Conservation (phyloP, 2,888 invertebrate genomes). For the Heliconius erato region DNA sequence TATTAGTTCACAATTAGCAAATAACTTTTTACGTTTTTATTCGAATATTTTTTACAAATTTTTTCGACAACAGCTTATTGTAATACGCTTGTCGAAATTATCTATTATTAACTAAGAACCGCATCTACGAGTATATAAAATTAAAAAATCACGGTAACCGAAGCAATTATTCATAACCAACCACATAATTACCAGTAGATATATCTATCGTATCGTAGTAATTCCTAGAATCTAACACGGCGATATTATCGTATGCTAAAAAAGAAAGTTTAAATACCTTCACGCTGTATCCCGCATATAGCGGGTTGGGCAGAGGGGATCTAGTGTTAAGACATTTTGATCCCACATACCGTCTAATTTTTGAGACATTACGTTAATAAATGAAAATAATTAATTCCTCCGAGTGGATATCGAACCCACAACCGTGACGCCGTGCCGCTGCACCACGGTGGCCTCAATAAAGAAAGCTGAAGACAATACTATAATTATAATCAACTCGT, state of each 20-base stretch:
- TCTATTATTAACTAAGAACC: not conserved
- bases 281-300: not conserved
- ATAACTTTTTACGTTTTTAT: no score
- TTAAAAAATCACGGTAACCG: not conserved
- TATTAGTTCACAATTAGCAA: no score
- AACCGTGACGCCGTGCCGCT: not conserved
- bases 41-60: no score
- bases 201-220: not conserved
- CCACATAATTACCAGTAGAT: not conserved
- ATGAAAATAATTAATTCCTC: not conserved
- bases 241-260: not conserved
- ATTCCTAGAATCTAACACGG: constrained; percentile 11
- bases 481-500: not conserved
- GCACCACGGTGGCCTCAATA: not conserved
- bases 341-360: not conserved
- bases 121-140: not conserved
- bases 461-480: constrained; percentile 24
- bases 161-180: not conserved
- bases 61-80: no score
- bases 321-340: not conserved
- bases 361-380: not conserved
- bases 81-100: no score
- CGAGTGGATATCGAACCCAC: not conserved
- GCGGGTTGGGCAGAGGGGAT: not conserved
- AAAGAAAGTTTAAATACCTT: constrained; percentile 7